These are phyloP conservation scores for Thaumatotibia leucotreta DNA, from an alignment of 1,140 invertebrate species.

Conservation along the genomic window DNA sequence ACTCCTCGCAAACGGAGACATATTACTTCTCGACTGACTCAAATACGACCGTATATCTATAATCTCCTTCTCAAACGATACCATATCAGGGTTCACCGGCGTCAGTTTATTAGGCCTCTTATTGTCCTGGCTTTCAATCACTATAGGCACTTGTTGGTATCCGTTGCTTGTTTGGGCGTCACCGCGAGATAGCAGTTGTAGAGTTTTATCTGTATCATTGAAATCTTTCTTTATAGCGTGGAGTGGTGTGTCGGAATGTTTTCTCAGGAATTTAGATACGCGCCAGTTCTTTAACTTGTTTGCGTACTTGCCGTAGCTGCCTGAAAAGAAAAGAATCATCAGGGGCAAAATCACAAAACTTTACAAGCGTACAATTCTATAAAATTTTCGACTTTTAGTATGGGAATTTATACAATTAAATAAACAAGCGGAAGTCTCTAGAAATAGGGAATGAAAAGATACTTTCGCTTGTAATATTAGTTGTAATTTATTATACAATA, in stretches of 20 bases:
- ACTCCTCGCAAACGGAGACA: conserved; percentile 79
- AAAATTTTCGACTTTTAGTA: too few relatives aligned
- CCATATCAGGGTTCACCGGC: conserved; percentile 38
- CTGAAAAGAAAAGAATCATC: conserved; percentile 43
- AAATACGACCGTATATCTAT: conserved; percentile 83
- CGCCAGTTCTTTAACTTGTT: conserved; percentile 80
- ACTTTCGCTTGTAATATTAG: too few relatives aligned
- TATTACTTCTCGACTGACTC: conserved; percentile 82
- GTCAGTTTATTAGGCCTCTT: conserved; percentile 59
- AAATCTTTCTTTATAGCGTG: conserved; percentile 64
- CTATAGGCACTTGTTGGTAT: conserved; percentile 80
- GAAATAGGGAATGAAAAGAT: too few relatives aligned
- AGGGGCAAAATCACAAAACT: not conserved
- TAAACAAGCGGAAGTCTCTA: too few relatives aligned
- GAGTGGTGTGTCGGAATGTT: conserved; percentile 74
- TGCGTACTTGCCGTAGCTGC: conserved; percentile 78
- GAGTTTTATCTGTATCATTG: conserved; percentile 41
- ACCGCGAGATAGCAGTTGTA: conserved; percentile 53
- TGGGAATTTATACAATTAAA: too few relatives aligned
- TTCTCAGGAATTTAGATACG: conserved; percentile 79
- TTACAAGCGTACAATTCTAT: too few relatives aligned
- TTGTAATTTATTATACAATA: too few relatives aligned
- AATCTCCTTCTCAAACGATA: conserved; percentile 74
- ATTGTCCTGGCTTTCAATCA: conserved; percentile 78
- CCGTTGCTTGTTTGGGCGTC: conserved; percentile 67